A percentile compares a stretch with the other conserved stretches of the same genome.
Conservation (phyloP, 1,140 invertebrate genomes). For the Euura saliciscinereae region DNA sequence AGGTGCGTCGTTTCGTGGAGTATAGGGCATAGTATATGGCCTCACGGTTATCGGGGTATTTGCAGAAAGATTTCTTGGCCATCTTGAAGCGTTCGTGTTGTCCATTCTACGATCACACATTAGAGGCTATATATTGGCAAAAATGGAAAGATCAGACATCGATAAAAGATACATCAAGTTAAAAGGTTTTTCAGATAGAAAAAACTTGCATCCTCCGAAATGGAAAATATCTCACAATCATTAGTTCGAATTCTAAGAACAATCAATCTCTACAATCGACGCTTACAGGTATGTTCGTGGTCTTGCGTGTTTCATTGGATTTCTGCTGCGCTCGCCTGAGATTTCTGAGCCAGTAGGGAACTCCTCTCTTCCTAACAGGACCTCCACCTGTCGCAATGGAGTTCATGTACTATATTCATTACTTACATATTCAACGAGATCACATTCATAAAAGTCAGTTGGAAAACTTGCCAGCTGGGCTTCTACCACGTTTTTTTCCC, state of each 20-base stretch:
- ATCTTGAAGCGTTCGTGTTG: conserved; percentile 46
- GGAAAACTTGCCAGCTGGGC: conserved; percentile 52
- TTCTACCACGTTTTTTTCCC: conserved; percentile 54
- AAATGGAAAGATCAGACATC: background rate
- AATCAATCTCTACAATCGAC: background rate
- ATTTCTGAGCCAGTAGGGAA: no score
- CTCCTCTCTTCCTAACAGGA: no score
- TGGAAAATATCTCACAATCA: background rate
- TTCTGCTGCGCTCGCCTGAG: conserved; percentile 35
- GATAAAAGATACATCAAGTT: background rate
- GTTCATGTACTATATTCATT: conserved; percentile 21
- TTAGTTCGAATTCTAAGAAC: no score
- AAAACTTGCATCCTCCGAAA: no score
- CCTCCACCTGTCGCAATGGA: conserved; percentile 29
- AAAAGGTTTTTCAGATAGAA: background rate
- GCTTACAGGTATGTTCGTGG: conserved; percentile 60
- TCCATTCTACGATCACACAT: conserved; percentile 58
- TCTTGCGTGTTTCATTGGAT: conserved; percentile 59
- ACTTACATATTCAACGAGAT: background rate
- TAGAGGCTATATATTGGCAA: conserved; percentile 42
- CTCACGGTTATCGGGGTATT: conserved; percentile 36
- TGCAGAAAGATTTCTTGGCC: conserved; percentile 41
- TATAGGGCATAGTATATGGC: conserved; percentile 7
- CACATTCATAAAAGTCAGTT: no score
- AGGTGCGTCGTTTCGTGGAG: no score